These are phyloP conservation scores for Cyprinus carpio DNA, from an alignment of 2,113 vertebrate species.

Conservation along the genomic window DNA sequence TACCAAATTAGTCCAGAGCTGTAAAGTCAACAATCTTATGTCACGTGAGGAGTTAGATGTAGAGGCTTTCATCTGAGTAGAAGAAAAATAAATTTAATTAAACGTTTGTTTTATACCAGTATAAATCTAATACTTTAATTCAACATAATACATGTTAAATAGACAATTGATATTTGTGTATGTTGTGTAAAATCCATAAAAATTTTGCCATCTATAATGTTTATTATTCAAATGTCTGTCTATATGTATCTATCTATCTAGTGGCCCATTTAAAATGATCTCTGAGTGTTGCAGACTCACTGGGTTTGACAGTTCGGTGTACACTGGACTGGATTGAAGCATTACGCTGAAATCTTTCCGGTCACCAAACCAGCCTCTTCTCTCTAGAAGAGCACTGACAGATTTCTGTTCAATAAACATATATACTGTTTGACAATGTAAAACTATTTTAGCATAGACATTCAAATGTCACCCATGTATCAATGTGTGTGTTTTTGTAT, in stretches of 20 bases:
- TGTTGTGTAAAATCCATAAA: no score
- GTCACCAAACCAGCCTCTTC: constrained; percentile 60
- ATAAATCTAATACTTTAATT: no score
- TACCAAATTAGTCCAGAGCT: constrained; percentile 72
- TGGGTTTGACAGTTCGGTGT: constrained; percentile 49
- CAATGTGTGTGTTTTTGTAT: neutral
- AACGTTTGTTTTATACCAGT: no score
- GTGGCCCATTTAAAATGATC: neutral
- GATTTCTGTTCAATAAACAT: constrained; percentile 61
- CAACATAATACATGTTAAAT: no score
- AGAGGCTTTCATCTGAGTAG: constrained; percentile 46
- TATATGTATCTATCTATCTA: neutral
- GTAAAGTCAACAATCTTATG: constrained; percentile 58
- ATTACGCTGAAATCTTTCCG: constrained; percentile 77
- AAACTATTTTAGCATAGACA: neutral
- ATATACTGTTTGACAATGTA: neutral
- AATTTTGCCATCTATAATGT: no score
- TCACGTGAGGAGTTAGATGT: constrained; percentile 25
- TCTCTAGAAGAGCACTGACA: constrained; percentile 63
- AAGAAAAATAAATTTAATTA: constrained; percentile 6
- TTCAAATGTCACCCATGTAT: neutral
- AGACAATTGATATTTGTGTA: no score
- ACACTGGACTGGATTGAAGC: constrained; percentile 73
- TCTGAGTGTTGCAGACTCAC: constrained; percentile 59
- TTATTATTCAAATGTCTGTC: no score